Base-by-base conservation (phyloP, 1,140 invertebrate genomes). In the Hypsibius dujardini region DNA sequence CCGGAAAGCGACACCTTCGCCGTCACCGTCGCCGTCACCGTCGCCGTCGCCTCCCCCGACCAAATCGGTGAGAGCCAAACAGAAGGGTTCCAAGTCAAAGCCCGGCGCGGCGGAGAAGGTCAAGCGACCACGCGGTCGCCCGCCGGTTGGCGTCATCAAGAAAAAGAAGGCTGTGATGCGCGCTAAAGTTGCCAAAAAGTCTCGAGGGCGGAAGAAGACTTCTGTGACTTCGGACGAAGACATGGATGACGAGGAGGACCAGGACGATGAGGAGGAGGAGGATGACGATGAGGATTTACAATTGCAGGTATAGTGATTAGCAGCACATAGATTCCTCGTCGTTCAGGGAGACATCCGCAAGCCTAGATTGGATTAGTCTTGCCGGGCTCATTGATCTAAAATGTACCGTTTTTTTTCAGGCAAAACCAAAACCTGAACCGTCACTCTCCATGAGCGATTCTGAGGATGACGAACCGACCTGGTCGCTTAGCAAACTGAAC, bases 281-380 rank as follows among this genome's bases (percentile, higher is more conserved):
- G n/a, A 56, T n/a, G 50, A 67, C 62, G 62, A 45, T 15, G 62
- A 45, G 62, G 62, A 67, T 42, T n/a, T 56, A 56, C 28, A 28
- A 28, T 28, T 28, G 28, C 28, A 28, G 28, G 28, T 28, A 28
- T 28, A 28, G 28, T 28, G 28, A 28, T 28, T 28, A 28, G 28
- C 28, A 28, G 28, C 28, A 28, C 28, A 28, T 28, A 28, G 28
- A 28, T 28, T 28, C 28, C 28, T 28, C 28, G 28, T 28, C 28
- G 28, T 28, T 28, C 28, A 28, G 28, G 28, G 28, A n/a, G 28
- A 28, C 28, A 28, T 28, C 28, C 28, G 28, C 28, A 28, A 28
- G 28, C 28, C 28, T 28, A 28, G 28, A 28, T 28, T 28, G 28
- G 28, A 28, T 28, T 28, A 28, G 28, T 28, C 28, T 28, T 28